A percentile compares a stretch with the other conserved stretches of the same genome.
These are phyloP conservation scores for Thalassarche chlororhynchos DNA, from an alignment of 2,113 vertebrate species.

Conservation along the genomic window DNA sequence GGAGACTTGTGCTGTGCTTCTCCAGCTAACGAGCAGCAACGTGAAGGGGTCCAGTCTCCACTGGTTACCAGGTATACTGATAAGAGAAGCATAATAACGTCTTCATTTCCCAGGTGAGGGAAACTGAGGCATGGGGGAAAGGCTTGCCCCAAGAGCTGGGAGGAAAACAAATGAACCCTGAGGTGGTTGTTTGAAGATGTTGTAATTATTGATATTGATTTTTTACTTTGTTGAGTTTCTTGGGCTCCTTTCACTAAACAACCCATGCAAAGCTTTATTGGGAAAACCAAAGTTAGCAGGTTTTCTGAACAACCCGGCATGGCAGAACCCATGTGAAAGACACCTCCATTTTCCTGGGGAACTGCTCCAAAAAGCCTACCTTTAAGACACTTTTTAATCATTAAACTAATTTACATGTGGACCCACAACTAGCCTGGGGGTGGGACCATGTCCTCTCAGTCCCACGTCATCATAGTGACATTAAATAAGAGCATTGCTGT, in stretches of 20 bases:
- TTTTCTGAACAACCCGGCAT: not conserved
- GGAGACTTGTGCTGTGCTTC: not conserved
- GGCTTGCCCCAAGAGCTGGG: not conserved
- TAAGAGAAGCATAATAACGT: not conserved
- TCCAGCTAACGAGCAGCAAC: not conserved
- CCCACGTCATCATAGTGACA: fast-evolving
- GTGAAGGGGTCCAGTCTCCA: not conserved
- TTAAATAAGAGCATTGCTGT: not conserved
- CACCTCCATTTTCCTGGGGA: not conserved
- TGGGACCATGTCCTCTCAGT: not conserved
- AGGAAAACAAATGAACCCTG: not conserved
- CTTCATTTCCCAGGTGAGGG: not conserved
- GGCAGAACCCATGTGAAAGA: not conserved
- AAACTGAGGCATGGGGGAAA: not conserved
- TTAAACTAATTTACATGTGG: not conserved
- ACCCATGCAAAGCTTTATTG: not conserved
- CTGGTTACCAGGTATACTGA: no score
- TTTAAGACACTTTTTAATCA: not conserved
- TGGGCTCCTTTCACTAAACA: not conserved
- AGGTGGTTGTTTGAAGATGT: not conserved
- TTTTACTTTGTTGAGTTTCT: not conserved
- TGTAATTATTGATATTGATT: not conserved
- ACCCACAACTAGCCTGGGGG: not conserved
- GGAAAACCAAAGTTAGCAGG: not conserved
- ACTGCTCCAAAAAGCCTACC: not conserved